Evolutionary conservation across 1,140 invertebrate species (phyloP).

Genomic region (Ptiloglossa arizonensis): DNA sequence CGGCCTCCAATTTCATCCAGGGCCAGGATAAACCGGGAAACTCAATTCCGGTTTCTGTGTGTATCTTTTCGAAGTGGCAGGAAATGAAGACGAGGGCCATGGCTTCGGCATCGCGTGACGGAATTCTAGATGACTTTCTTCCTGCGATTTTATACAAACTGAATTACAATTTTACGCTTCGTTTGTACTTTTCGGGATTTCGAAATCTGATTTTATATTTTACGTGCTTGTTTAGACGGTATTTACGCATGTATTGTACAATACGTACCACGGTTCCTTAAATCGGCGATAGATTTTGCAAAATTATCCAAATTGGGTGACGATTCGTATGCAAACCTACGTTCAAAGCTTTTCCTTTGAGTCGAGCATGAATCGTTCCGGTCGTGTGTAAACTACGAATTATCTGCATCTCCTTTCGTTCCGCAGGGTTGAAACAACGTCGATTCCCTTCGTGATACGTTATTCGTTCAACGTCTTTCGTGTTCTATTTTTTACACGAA

Average conservation of each 20-base stretch:
- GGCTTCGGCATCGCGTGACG: conserved; percentile 8
- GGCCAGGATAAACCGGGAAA: neutral
- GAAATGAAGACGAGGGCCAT: conserved; percentile 6
- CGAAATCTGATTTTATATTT: neutral
- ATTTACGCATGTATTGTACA: neutral
- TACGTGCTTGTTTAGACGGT: conserved; percentile 17
- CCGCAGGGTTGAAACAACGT: neutral
- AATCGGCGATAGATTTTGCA: neutral
- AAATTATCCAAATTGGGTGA: neutral
- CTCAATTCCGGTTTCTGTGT: conserved; percentile 34
- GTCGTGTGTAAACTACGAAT: no score
- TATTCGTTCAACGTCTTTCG: neutral
- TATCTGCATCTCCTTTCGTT: neutral
- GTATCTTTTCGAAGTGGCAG: conserved; percentile 19
- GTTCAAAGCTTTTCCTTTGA: no score
- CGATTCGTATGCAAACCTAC: no score
- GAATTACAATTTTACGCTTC: conserved; percentile 33
- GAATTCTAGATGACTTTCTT: conserved; percentile 20
- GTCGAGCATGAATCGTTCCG: no score
- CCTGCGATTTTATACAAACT: neutral
- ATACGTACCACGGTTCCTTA: no score
- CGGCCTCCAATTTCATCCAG: neutral
- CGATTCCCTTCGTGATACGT: conserved; percentile 5
- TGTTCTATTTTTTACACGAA: no score
- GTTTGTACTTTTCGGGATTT: neutral